Conservation (phyloP, 2,888 invertebrate genomes). For the Arrhopalites spinosus region DNA sequence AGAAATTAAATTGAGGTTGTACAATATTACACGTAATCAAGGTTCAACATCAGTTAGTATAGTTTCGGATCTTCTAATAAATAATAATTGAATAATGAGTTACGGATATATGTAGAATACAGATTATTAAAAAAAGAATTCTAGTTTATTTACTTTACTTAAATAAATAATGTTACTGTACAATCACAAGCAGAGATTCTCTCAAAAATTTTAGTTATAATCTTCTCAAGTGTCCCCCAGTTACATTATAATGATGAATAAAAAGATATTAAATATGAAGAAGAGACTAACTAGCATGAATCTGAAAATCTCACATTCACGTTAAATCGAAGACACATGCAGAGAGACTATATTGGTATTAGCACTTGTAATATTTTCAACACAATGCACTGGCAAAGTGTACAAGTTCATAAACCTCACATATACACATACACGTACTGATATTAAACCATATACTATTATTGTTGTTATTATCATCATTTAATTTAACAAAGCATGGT, state of each 20-base stretch:
- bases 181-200: too few species aligned
- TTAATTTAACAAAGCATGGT: background rate
- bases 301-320: conserved; percentile 22
- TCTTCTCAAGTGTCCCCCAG: conserved; percentile 6
- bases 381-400: background rate
- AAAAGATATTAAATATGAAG: background rate
- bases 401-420: conserved; percentile 15
- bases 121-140: too few species aligned
- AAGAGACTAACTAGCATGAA: background rate
- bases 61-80: too few species aligned
- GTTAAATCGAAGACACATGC: conserved; percentile 11
- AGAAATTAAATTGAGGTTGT: too few species aligned
- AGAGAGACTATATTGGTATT: conserved; percentile 5
- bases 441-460: background rate
- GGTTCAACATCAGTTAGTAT: too few species aligned
- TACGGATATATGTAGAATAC: too few species aligned
- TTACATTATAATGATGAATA: background rate
- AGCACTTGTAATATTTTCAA: conserved; percentile 14
- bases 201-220: too few species aligned
- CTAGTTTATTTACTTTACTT: too few species aligned
- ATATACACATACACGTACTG: background rate
- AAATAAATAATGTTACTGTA: too few species aligned
- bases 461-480: background rate
- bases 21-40: too few species aligned
- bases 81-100: too few species aligned